These are phyloP conservation scores for Nymphalis polychloros DNA, from an alignment of 2,888 invertebrate species.

Conservation along the genomic window DNA sequence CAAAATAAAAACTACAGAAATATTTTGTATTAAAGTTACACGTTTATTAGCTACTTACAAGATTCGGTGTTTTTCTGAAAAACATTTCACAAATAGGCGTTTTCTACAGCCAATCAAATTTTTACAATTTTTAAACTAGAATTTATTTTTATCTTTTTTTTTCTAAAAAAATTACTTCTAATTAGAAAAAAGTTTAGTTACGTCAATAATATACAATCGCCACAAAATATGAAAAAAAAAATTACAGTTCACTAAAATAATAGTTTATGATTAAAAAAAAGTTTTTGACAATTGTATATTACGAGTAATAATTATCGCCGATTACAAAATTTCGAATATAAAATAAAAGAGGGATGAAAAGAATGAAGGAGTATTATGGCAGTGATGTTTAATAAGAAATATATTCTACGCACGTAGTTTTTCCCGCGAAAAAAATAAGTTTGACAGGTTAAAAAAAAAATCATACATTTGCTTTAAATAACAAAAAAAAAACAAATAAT, in stretches of 20 bases:
- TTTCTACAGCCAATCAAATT: constrained; percentile 65
- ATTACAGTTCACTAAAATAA: background rate
- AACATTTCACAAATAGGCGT: constrained; percentile 54
- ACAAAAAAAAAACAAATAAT: background rate
- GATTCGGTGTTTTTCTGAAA: constrained; percentile 58
- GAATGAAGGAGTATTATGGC: background rate
- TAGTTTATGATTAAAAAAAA: background rate
- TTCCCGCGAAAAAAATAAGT: background rate
- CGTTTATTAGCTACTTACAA: constrained; percentile 75
- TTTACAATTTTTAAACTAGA: constrained; percentile 46
- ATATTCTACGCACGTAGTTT: background rate
- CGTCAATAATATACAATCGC: constrained; percentile 14
- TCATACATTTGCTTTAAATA: background rate
- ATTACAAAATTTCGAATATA: constrained; percentile 38
- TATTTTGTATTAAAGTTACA: constrained; percentile 71
- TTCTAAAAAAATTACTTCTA: constrained; percentile 63
- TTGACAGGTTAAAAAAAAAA: constrained; percentile 18
- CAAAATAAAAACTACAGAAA: constrained; percentile 46
- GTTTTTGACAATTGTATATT: constrained; percentile 34
- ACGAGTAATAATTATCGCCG: constrained; percentile 52
- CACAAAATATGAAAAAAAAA: background rate
- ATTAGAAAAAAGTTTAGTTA: constrained; percentile 30
- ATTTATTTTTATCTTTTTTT: constrained; percentile 43
- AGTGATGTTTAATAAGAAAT: background rate
- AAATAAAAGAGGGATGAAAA: background rate